Evolutionary conservation across 1,140 invertebrate genomes (phyloP).

Genomic region (Dolichoris vasculosae): DNA sequence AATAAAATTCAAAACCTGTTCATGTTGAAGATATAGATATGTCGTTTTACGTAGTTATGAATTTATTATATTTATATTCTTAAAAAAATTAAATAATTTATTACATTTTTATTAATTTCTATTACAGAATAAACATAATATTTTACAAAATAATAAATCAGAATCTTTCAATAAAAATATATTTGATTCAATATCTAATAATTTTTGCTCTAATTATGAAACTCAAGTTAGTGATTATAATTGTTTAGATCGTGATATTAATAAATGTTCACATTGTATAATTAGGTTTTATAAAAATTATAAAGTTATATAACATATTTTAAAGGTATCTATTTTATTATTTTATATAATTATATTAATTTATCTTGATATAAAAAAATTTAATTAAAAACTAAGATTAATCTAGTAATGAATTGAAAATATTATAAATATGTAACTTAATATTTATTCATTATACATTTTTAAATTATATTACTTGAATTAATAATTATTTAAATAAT

Average conservation of each 20-base stretch:
- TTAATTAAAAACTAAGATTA: background rate
- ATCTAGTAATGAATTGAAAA: too few relatives aligned
- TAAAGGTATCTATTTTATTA: constrained; percentile 58
- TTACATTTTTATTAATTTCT: constrained; percentile 20
- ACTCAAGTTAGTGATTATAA: constrained; percentile 60
- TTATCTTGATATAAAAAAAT: background rate
- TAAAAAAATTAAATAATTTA: background rate
- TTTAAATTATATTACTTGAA: background rate
- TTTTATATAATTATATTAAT: constrained; percentile 27
- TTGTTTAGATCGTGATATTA: constrained; percentile 65
- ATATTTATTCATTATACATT: background rate
- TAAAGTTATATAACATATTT: constrained; percentile 23
- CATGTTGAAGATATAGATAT: constrained; percentile 57
- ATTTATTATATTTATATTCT: background rate
- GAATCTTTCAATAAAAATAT: constrained; percentile 27
- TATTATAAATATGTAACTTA: too few relatives aligned
- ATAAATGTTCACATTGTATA: constrained; percentile 67
- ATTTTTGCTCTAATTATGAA: constrained; percentile 53
- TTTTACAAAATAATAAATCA: constrained; percentile 59
- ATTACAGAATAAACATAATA: constrained; percentile 60
- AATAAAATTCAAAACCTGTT: background rate
- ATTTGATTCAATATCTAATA: constrained; percentile 42
- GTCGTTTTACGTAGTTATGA: constrained; percentile 53
- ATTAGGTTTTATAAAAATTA: constrained; percentile 65
- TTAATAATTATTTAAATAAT: background rate